Evolutionary conservation across 2,888 invertebrate genomes (phyloP), one percentile per base, ranked within the genome.

Genomic region (Nomada ruficornis): DNA sequence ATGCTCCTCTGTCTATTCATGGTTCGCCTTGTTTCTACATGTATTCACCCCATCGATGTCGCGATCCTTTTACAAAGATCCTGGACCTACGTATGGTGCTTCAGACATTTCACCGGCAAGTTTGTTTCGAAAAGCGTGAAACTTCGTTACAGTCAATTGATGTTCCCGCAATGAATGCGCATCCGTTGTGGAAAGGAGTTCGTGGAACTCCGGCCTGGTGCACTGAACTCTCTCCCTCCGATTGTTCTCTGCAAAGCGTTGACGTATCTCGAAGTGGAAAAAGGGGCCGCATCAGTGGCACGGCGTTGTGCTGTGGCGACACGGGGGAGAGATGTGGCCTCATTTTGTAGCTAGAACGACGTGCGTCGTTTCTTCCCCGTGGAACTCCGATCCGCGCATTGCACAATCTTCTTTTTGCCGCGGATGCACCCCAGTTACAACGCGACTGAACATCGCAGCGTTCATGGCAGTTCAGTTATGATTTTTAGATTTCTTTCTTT

Each of bases 171-270:
- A 75, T 84, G 59, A 84, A 77, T 80, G 80, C 81, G 81, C 83
- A 86, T 84, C 81, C 83, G 80, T 72, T 70, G 73, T 68, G 83
- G 76, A 74, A 83, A 83, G 83, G 69, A 87, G 87, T 89, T 88
- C 86, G 84, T 88, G 85, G 87, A 89, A 90, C 89, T 86, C 88
- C 69, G 64, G 75, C 73, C 74, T 78, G 86, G 90, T 91, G 87
- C 91, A 90, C 85, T 90, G 90, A 91, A 91, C 92, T 91, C 89
- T 88, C 90, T 85, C 89, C 86, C 84, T 88, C 86, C 89, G 91
- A 92, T 91, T 91, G 92, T 92, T 91, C 91, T 86, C 91, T 84
- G 91, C 85, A 89, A 91, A 90, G 89, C 87, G 90, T 90, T 87
- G 90, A 90, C 90, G 90, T 89, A 88, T 89, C 89, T 83, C 84